Base-by-base conservation (phyloP, 1,140 invertebrate species). In the Rhagoletis pomonella region DNA sequence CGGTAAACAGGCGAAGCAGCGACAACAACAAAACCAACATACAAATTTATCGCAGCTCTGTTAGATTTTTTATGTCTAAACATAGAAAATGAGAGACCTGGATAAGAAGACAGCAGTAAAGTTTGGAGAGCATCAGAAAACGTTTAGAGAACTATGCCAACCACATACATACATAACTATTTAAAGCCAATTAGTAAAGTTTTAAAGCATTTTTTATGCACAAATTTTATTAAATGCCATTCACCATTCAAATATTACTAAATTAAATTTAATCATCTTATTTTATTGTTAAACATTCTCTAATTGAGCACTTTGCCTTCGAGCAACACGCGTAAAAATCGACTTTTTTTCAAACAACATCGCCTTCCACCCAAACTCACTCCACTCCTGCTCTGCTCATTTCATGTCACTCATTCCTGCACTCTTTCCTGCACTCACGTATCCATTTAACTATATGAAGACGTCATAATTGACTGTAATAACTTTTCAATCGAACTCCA, bases 401-500 rank as follows among this genome's bases (percentile, higher is more conserved):
- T 39, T 42, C 39, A n/a, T 14, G 6, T 60, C 17, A 6, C 50
- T 17, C 17, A 19, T 47, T 7, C 17, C 9, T 0, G 0, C 55
- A n/a, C 42, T 0, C 29, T 1, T 50, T 73, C 1, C 6, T 39
- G 9, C 29, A 14, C n/a, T 85, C 44, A 85, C 29, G 17, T 62
- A 85, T 29, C 5, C 84, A 60, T 42, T 60, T 42, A 62, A 29
- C 29, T 29, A 29, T 29, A 29, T 29, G 29, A 29, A 29, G 59
- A 59, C 59, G 62, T 60, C 59, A 44, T 85, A 85, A 85, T 85
- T 85, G 59, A 42, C 10, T 42, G 62, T 62, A 29, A 86, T 29
- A 29, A 29, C 29, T 50, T 67, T 67, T 7, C 44, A 55, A 86
- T 86, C 62, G 86, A 86, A 86, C 64, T 42, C 84, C 87, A 89